Evolutionary conservation across 1,140 invertebrate species (phyloP).

Genomic region (Delia radicum): DNA sequence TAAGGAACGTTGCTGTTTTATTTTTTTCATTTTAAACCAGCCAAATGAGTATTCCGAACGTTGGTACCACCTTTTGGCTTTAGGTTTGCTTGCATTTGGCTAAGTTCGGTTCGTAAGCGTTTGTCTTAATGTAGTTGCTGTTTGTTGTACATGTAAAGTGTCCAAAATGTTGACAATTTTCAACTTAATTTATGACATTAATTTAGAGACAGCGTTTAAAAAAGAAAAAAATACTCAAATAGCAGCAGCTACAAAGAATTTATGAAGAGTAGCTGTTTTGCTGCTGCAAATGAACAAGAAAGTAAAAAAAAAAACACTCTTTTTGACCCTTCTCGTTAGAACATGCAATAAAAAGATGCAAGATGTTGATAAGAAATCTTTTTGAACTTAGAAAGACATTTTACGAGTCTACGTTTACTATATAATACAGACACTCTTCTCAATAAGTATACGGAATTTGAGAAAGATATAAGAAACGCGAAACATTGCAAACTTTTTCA

Average conservation of each 20-base stretch:
- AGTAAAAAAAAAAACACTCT: not conserved
- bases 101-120: conserved; percentile 8
- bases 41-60: conserved; percentile 12
- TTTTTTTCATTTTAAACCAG: not conserved
- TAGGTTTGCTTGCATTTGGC: conserved; percentile 9
- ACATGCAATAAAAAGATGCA: conserved; percentile 22
- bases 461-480: too few species aligned
- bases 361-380: conserved; percentile 8
- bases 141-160: conserved; percentile 17
- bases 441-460: too few species aligned
- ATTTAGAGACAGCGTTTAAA: conserved; percentile 37
- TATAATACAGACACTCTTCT: too few species aligned
- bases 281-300: not conserved
- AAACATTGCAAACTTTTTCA: too few species aligned
- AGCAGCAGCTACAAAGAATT: conserved; percentile 39
- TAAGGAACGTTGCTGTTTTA: not conserved
- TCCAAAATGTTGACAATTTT: conserved; percentile 25
- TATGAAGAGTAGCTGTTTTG: not conserved
- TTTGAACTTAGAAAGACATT: conserved; percentile 13
- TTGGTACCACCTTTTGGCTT: conserved; percentile 17
- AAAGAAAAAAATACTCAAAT: conserved; percentile 34
- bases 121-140: conserved; percentile 8
- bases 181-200: conserved; percentile 53
- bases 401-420: not conserved
- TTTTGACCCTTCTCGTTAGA: not conserved